A percentile compares a stretch with the other conserved stretches of the same genome.
Evolutionary conservation across 1,140 invertebrate species (phyloP).

Genomic region (Euura lappo): DNA sequence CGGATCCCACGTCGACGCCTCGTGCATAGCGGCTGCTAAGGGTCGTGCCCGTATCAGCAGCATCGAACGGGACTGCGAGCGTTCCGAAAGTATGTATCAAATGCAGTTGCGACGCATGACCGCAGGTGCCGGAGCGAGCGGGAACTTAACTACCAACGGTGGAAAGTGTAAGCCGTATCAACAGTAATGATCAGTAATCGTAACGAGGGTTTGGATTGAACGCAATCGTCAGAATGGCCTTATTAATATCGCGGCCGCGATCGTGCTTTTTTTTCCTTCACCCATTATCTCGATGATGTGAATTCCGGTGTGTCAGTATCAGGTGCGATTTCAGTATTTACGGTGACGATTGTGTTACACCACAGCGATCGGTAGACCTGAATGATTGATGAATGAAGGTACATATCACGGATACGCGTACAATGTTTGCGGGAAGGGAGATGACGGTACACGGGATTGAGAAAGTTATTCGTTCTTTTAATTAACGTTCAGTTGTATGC

Average conservation of each 20-base stretch:
- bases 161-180: not conserved
- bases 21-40: not conserved
- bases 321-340: too few species aligned
- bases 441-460: not conserved
- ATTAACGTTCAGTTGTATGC: not conserved
- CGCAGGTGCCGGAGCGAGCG: too few species aligned
- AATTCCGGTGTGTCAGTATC: too few species aligned
- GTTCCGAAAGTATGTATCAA: not conserved
- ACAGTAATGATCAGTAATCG: not conserved
- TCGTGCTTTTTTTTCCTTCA: too few species aligned
- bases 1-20: not conserved
- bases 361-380: too few species aligned
- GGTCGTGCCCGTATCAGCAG: not conserved
- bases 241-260: too few species aligned
- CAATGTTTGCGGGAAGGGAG: not conserved
- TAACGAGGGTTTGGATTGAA: too few species aligned
- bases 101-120: not conserved
- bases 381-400: not conserved
- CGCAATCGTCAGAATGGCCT: too few species aligned
- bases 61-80: not conserved
- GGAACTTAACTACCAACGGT: not conserved
- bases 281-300: too few species aligned
- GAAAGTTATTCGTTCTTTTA: not conserved
- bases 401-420: not conserved
- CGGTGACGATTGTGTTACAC: too few species aligned